phyloP scores from a whole-genome alignment of 2,888 invertebrate species.

The Micoletzkya japonica region DNA sequence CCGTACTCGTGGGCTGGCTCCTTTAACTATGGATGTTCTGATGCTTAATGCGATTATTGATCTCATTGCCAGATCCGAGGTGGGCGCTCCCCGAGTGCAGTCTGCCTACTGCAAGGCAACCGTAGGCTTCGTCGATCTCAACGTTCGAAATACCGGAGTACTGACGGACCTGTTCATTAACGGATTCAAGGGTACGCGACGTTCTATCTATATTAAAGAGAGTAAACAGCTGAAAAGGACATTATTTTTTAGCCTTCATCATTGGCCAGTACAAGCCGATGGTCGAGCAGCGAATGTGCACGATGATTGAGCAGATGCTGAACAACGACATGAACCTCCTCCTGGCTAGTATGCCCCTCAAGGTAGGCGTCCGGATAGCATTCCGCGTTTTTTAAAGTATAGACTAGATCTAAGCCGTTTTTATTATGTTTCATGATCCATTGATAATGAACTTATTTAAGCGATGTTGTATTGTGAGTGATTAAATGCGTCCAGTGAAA shows the following conservation, averaged over 20 bases:
- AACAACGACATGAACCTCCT: slow-evolving; percentile 60
- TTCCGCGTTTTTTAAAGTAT: no score
- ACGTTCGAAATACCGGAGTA: slow-evolving; percentile 62
- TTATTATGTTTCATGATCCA: background rate
- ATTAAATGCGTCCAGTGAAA: no score
- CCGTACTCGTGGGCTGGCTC: background rate
- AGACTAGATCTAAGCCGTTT: background rate
- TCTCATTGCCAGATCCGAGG: slow-evolving; percentile 43
- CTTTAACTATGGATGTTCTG: background rate
- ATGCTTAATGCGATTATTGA: background rate
- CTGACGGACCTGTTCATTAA: slow-evolving; percentile 63
- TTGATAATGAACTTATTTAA: no score
- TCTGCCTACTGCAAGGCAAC: slow-evolving; percentile 53
- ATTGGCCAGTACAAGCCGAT: slow-evolving; percentile 62
- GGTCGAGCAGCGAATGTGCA: slow-evolving; percentile 62
- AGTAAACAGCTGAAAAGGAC: no score
- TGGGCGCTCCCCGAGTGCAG: slow-evolving; percentile 60
- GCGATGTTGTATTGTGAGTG: no score
- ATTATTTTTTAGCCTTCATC: slow-evolving; percentile 52
- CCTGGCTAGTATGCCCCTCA: slow-evolving; percentile 59
- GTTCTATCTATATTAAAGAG: background rate
- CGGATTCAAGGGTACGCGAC: slow-evolving; percentile 54
- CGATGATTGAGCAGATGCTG: slow-evolving; percentile 61
- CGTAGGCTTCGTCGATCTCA: slow-evolving; percentile 62
- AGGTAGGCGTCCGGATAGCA: slow-evolving; percentile 45